phyloP scores from a whole-genome alignment of 2,888 invertebrate species.

The Andrena hattorfiana region DNA sequence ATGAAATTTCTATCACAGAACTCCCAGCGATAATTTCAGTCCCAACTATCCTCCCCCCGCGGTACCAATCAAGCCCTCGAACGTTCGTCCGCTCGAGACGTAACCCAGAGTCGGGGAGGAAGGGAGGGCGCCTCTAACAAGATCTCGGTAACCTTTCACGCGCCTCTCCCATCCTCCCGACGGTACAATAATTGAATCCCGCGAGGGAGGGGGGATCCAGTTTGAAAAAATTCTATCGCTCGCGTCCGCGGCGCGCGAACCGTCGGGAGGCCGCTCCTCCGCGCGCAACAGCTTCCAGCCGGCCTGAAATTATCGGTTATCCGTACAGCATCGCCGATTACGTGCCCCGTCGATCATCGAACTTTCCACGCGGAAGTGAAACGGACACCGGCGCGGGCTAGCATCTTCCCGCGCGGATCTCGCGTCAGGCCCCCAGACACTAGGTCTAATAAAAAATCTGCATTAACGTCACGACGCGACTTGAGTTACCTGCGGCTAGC shows the following conservation, averaged over 20 bases:
- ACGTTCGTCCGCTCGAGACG: not conserved
- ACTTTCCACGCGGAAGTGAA: constrained; percentile 68
- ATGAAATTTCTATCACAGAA: not conserved
- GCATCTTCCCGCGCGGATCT: constrained; percentile 7
- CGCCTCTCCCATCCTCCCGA: constrained; percentile 10
- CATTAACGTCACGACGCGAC: constrained; percentile 51
- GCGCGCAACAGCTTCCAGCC: constrained; percentile 39
- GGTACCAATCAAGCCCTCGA: not conserved
- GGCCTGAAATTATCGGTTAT: constrained; percentile 58
- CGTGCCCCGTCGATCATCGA: constrained; percentile 60
- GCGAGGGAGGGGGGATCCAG: constrained; percentile 38
- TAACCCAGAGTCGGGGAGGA: not conserved
- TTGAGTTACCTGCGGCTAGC: constrained; percentile 65
- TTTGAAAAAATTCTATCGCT: constrained; percentile 40
- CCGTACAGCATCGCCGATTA: constrained; percentile 58
- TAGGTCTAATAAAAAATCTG: constrained; percentile 54
- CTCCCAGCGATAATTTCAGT: no score
- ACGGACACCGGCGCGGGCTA: constrained; percentile 45
- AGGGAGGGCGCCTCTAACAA: constrained; percentile 20
- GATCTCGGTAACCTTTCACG: constrained; percentile 44
- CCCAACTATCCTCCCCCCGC: not conserved
- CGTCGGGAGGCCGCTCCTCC: not conserved
- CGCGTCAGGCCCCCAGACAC: not conserved
- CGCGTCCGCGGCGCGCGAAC: constrained; percentile 25
- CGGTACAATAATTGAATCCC: constrained; percentile 46